Percentiles rank a stretch among this genome's conserved stretches.
Evolutionary conservation across 2,888 invertebrate genomes (phyloP).

Genomic region (Pharmacophagus antenor): DNA sequence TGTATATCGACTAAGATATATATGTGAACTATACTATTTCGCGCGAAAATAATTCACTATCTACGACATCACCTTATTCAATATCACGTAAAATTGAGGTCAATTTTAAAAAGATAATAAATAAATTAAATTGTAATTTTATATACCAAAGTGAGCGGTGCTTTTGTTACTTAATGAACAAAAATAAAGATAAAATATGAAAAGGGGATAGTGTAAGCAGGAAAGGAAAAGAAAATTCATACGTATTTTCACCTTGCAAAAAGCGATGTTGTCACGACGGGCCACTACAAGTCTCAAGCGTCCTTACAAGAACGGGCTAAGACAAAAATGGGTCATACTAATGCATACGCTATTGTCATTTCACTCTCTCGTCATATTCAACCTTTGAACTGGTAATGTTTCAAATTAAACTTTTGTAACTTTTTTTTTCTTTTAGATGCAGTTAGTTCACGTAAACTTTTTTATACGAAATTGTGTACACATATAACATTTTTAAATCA

Average conservation of each 20-base stretch:
- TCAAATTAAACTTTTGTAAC: background rate
- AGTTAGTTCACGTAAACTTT: too few relatives aligned
- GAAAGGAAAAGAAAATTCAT: slow-evolving; percentile 3
- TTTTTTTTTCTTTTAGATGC: too few relatives aligned
- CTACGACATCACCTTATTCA: too few relatives aligned
- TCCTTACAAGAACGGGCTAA: slow-evolving; percentile 22
- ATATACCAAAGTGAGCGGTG: too few relatives aligned
- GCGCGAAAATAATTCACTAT: too few relatives aligned
- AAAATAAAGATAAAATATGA: background rate
- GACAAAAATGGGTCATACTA: slow-evolving; percentile 26
- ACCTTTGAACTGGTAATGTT: background rate
- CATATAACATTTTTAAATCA: too few relatives aligned
- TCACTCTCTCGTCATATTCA: slow-evolving; percentile 4
- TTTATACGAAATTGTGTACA: too few relatives aligned
- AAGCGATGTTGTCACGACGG: slow-evolving; percentile 10
- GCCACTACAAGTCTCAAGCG: slow-evolving; percentile 17
- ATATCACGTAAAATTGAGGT: too few relatives aligned
- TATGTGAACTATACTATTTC: too few relatives aligned
- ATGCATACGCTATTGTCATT: slow-evolving; percentile 17
- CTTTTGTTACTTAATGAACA: background rate
- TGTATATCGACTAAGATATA: too few relatives aligned
- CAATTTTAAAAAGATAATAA: too few relatives aligned
- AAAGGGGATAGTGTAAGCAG: background rate
- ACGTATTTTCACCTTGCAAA: slow-evolving; percentile 18
- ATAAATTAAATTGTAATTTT: too few relatives aligned